Percentiles rank a stretch among this genome's conserved stretches.
Evolutionary conservation across 2,113 vertebrate genomes (phyloP).

Genomic region (Fukomys damarensis): DNA sequence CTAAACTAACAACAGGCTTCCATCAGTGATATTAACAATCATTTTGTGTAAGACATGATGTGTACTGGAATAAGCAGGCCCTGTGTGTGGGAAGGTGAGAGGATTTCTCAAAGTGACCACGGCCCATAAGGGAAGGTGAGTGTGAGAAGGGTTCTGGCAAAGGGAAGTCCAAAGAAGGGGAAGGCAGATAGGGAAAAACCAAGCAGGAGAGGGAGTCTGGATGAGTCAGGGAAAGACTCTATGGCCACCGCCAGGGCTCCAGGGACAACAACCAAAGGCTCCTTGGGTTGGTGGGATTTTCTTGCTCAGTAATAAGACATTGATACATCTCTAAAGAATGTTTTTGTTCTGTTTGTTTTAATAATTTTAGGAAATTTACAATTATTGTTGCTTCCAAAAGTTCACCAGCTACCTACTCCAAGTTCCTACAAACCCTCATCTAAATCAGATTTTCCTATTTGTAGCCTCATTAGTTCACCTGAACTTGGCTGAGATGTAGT

Average conservation of each 20-base stretch:
- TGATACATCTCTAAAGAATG: background rate
- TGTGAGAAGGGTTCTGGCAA: background rate
- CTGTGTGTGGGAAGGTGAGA: background rate
- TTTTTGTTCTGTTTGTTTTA: background rate
- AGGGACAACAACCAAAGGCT: background rate
- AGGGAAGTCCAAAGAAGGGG: background rate
- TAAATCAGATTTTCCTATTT: background rate
- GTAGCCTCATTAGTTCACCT: background rate
- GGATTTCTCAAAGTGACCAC: background rate
- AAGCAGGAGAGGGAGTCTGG: background rate
- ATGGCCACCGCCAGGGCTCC: background rate
- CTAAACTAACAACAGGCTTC: background rate
- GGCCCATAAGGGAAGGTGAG: background rate
- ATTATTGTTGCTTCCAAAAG: background rate
- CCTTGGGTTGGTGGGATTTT: background rate
- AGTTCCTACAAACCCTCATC: background rate
- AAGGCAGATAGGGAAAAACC: background rate
- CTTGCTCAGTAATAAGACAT: background rate
- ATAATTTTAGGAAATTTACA: background rate
- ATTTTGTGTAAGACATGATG: background rate
- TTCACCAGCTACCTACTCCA: background rate
- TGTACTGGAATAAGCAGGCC: fast-evolving
- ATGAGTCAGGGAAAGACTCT: background rate
- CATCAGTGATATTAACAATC: background rate
- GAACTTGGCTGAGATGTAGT: background rate